phyloP scores from a whole-genome alignment of 2,888 invertebrate species.

The Bedellia somnulentella region DNA sequence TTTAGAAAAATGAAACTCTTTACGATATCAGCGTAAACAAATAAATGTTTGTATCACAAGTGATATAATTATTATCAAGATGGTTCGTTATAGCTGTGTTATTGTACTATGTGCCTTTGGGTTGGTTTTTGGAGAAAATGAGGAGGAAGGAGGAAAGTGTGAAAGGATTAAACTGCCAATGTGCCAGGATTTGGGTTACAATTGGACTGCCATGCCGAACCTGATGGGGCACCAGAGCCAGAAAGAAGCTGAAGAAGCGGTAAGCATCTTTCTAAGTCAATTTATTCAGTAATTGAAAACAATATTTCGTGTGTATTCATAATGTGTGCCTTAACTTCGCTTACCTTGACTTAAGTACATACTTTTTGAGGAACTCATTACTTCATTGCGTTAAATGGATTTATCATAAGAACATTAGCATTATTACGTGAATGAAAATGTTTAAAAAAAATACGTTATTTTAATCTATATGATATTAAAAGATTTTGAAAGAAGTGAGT shows the following conservation, averaged over 20 bases:
- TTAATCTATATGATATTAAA: too few relatives aligned
- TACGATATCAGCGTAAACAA: slow-evolving; percentile 20
- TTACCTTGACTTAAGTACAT: too few relatives aligned
- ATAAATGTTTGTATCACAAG: slow-evolving; percentile 9
- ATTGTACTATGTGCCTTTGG: slow-evolving; percentile 28
- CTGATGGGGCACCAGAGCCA: slow-evolving; percentile 80
- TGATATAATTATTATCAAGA: slow-evolving; percentile 14
- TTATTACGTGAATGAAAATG: too few relatives aligned
- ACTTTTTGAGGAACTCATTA: too few relatives aligned
- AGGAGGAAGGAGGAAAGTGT: slow-evolving; percentile 65
- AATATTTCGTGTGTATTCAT: too few relatives aligned
- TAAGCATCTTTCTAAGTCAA: slow-evolving; percentile 33
- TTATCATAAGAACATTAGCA: too few relatives aligned
- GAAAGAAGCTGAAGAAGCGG: slow-evolving; percentile 77
- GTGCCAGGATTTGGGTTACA: slow-evolving; percentile 83
- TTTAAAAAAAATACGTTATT: too few relatives aligned
- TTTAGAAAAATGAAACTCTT: slow-evolving; percentile 21
- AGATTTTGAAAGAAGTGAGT: too few relatives aligned
- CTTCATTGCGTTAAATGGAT: too few relatives aligned
- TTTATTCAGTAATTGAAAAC: too few relatives aligned
- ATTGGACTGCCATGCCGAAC: slow-evolving; percentile 86
- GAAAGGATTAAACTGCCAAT: slow-evolving; percentile 77
- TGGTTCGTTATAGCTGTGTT: slow-evolving; percentile 43
- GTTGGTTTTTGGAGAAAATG: slow-evolving; percentile 38
- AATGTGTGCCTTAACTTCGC: too few relatives aligned